A percentile compares a stretch with the other conserved stretches of the same genome.
These are phyloP conservation scores for Aulostomus chinensis DNA, from an alignment of 2,797 vertebrate species.

Conservation along the genomic window DNA sequence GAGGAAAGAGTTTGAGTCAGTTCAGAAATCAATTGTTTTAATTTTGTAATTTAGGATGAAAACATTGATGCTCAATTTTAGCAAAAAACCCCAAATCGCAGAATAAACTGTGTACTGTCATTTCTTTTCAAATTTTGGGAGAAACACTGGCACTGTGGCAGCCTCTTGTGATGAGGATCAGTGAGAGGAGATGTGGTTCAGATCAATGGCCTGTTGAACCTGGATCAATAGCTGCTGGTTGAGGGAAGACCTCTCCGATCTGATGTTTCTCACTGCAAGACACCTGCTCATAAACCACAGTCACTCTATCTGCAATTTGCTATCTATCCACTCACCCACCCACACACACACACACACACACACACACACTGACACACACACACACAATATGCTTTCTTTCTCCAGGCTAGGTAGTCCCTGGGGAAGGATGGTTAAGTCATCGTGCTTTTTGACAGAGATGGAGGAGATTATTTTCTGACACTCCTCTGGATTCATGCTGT, in stretches of 20 bases:
- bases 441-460: slow-evolving; percentile 71
- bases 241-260: slow-evolving; percentile 67
- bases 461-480: slow-evolving; percentile 71
- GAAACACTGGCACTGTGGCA: slow-evolving; percentile 18
- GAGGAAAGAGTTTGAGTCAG: too few relatives aligned
- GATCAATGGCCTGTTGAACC: slow-evolving; percentile 81
- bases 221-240: slow-evolving; percentile 72
- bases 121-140: background rate
- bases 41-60: too few relatives aligned
- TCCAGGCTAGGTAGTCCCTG: slow-evolving; percentile 51
- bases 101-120: background rate
- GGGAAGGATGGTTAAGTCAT: slow-evolving; percentile 70
- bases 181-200: slow-evolving; percentile 55
- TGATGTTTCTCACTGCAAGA: slow-evolving; percentile 64
- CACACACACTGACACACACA: slow-evolving; percentile 9
- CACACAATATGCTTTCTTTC: slow-evolving; percentile 36
- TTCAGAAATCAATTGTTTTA: too few relatives aligned
- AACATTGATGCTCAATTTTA: background rate
- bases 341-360: slow-evolving; percentile 17
- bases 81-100: background rate
- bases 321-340: slow-evolving; percentile 36
- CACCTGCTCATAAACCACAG: slow-evolving; percentile 60
- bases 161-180: slow-evolving; percentile 66
- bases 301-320: slow-evolving; percentile 45
- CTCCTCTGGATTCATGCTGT: slow-evolving; percentile 47